Conservation (phyloP, 2,113 vertebrate species). For the Setophaga petechia region DNA sequence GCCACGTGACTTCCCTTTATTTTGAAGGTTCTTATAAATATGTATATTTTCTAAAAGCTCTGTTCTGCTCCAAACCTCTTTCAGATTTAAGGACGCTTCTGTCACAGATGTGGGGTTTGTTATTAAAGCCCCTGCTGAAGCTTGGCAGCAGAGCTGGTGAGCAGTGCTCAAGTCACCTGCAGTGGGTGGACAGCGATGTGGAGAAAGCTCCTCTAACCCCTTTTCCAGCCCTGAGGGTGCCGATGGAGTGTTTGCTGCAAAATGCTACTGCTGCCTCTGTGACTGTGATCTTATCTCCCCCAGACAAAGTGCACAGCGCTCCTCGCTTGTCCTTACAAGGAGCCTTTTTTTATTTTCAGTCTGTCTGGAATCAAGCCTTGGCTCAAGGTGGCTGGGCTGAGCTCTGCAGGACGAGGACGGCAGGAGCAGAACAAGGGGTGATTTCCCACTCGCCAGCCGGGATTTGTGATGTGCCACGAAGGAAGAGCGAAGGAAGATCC, state of each 20-base stretch:
- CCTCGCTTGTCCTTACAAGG: background rate
- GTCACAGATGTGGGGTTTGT: background rate
- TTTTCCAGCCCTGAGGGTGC: background rate
- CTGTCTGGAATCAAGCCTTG: background rate
- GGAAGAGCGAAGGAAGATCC: background rate
- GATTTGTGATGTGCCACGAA: background rate
- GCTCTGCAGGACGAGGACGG: background rate
- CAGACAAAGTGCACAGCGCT: background rate
- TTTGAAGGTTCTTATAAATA: background rate
- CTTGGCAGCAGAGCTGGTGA: background rate
- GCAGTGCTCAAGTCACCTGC: background rate
- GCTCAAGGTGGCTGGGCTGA: background rate
- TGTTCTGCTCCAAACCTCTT: background rate
- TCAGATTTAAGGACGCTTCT: background rate
- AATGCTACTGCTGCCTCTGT: background rate
- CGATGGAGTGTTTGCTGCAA: background rate
- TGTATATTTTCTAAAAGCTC: background rate
- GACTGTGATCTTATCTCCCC: background rate
- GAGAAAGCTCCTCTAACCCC: background rate
- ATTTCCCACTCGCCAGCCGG: background rate
- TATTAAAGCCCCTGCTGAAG: background rate
- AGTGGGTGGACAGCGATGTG: accelerated
- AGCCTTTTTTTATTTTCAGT: background rate
- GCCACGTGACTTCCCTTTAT: background rate
- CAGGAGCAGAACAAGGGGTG: background rate